These are phyloP conservation scores for Cebidichthys violaceus DNA, from an alignment of 2,113 vertebrate species.

Conservation along the genomic window DNA sequence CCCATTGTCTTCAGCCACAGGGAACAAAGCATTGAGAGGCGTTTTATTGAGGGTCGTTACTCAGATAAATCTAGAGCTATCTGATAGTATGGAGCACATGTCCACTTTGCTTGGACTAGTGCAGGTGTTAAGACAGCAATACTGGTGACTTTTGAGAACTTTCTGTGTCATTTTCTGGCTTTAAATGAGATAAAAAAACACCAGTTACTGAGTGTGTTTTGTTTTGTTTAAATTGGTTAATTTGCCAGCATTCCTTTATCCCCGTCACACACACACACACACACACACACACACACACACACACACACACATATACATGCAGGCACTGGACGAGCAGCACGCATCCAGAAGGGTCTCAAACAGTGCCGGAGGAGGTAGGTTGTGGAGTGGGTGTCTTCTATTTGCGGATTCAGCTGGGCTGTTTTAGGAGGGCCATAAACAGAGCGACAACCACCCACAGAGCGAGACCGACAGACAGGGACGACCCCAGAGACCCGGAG, in stretches of 20 bases:
- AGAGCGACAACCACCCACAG: conserved; percentile 63
- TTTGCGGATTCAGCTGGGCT: conserved; percentile 78
- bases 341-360: neutral
- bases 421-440: conserved; percentile 80
- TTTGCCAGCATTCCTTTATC: neutral
- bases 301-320: neutral
- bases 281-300: neutral
- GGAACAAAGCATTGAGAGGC: conserved; percentile 30
- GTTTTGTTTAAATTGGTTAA: neutral
- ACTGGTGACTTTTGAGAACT: neutral
- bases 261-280: neutral
- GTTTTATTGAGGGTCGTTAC: conserved; percentile 37
- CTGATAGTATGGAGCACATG: neutral
- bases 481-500: conserved; percentile 35
- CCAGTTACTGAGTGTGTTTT: neutral
- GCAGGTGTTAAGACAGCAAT: neutral
- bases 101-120: neutral
- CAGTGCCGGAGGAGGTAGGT: conserved; percentile 26
- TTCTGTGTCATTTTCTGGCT: neutral
- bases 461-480: conserved; percentile 23
- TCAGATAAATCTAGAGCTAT: conserved; percentile 17
- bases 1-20: conserved; percentile 30
- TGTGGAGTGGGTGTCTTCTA: conserved; percentile 58
- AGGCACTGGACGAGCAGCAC: neutral
- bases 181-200: neutral